Evolutionary conservation across 1,140 invertebrate species (phyloP), one percentile per base, ranked within the genome.

Genomic region (Euwallacea fornicatus): DNA sequence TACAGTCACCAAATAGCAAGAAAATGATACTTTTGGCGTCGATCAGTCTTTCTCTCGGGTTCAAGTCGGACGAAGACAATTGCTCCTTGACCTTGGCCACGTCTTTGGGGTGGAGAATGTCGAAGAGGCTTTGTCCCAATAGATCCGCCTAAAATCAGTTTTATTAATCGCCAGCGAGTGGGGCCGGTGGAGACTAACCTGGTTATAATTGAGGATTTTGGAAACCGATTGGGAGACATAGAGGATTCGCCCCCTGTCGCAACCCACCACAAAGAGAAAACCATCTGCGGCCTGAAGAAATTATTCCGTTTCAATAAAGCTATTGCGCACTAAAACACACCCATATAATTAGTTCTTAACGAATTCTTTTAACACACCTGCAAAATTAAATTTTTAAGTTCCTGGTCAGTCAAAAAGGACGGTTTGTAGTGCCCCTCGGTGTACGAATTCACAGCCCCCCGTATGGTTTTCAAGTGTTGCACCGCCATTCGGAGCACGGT

Each of bases 71-170:
- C 0, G 94, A 94, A 0, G 94, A 95, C 0, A 98, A 84, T 80
- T 98, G 96, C 80, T 97, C 95, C 82, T 98, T 98, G 0, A 97
- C 93, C 83, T 97, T 97, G 56, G 90, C 91, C 43, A 98, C 92
- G 81, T 98, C 95, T 81, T 96, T 95, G 0, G 95, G 95, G 82
- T 98, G 95, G 6, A 98, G 83, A 63, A 97, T 95, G 81, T 98
- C 95, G 82, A 98, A 97, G 86, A 94, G 89, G 79, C 93, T 97
- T 82, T 97, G 94, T 0, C 95, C 95, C 46, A 97, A 83, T 33
- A 98, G 83, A 79, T 98, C 95, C 65, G 87, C 85, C 91, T 95
- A 83, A 60, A 79, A 82, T 79, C 9, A 50, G 46, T 2, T 50
- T 50, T 13, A 50, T 50, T 33, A 58, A 13, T 59, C 77, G 13